These are phyloP conservation scores for Eumaeus atala DNA, from an alignment of 1,140 invertebrate species.

Conservation along the genomic window DNA sequence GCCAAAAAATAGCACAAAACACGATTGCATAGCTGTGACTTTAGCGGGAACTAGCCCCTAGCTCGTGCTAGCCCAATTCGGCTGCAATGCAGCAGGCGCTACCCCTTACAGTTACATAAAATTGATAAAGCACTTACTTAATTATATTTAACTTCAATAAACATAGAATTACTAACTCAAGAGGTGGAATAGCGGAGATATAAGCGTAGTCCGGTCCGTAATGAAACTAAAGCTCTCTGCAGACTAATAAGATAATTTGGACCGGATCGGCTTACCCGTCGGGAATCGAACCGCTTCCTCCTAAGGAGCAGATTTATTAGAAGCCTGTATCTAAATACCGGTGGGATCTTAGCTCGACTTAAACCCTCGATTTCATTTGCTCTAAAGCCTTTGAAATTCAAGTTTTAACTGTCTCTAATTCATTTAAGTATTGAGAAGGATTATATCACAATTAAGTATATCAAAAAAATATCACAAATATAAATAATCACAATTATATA, in stretches of 20 bases:
- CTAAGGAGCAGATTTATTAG: conserved; percentile 62
- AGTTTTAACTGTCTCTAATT: conserved; percentile 9
- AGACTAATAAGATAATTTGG: conserved; percentile 55
- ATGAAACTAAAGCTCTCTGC: conserved; percentile 21
- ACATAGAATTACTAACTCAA: too few relatives aligned
- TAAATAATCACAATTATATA: not conserved
- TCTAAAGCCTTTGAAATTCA: conserved; percentile 44
- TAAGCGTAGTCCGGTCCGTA: conserved; percentile 34
- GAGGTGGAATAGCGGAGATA: too few relatives aligned
- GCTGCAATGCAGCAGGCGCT: too few relatives aligned
- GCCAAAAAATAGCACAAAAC: too few relatives aligned
- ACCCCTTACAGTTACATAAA: too few relatives aligned
- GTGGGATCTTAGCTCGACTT: conserved; percentile 49
- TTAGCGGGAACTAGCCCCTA: too few relatives aligned
- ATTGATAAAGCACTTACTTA: too few relatives aligned
- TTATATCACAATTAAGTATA: not conserved
- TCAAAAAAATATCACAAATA: not conserved
- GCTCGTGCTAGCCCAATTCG: too few relatives aligned
- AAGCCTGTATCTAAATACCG: conserved; percentile 52
- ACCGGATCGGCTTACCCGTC: conserved; percentile 35
- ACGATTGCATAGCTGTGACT: too few relatives aligned
- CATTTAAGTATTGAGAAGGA: not conserved
- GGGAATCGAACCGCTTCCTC: conserved; percentile 58
- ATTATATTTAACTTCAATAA: too few relatives aligned
- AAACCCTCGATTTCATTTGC: conserved; percentile 48